A percentile compares a stretch with the other conserved stretches of the same genome.
Evolutionary conservation across 92 coral and sea anemone genomes (phyloP).

Genomic region (Diadumene lineata): DNA sequence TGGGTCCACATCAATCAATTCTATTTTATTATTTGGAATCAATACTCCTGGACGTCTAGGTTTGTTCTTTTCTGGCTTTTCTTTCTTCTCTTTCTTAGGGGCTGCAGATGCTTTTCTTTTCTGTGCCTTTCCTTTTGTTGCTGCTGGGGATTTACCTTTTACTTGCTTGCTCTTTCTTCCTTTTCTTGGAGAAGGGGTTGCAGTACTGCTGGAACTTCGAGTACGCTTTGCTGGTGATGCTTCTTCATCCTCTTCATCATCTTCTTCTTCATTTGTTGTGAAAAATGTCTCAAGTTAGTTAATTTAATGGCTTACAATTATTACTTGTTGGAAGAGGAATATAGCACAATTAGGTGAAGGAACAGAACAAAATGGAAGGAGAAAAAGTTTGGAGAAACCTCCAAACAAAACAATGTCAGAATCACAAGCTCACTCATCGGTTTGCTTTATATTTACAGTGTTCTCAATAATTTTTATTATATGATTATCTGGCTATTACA

Average conservation of each 20-base stretch:
- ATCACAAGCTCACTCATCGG: no score
- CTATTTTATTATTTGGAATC: slow-evolving; percentile 60
- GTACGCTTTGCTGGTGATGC: slow-evolving; percentile 89
- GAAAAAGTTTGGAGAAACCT: no score
- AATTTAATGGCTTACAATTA: no score
- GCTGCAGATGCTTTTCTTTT: slow-evolving; percentile 51
- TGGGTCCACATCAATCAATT: slow-evolving; percentile 70
- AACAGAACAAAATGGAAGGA: no score
- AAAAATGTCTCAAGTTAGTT: no score
- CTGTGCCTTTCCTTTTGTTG: slow-evolving; percentile 46
- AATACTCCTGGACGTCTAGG: slow-evolving; percentile 75
- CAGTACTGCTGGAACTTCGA: slow-evolving; percentile 46
- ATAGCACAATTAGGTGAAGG: no score
- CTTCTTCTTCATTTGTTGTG: no score
- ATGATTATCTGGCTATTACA: no score
- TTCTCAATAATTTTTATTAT: no score
- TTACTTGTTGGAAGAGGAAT: no score
- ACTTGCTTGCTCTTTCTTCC: slow-evolving; percentile 34
- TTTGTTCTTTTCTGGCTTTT: slow-evolving; percentile 42
- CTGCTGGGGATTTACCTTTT: slow-evolving; percentile 37
- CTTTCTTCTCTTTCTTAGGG: slow-evolving; percentile 48
- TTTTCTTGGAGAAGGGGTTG: slow-evolving; percentile 58
- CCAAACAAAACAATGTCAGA: no score
- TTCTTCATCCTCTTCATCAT: slow-evolving; percentile 60
- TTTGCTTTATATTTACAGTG: no score